phyloP scores from a whole-genome alignment of 2,797 vertebrate species.

The Selene dorsalis region DNA sequence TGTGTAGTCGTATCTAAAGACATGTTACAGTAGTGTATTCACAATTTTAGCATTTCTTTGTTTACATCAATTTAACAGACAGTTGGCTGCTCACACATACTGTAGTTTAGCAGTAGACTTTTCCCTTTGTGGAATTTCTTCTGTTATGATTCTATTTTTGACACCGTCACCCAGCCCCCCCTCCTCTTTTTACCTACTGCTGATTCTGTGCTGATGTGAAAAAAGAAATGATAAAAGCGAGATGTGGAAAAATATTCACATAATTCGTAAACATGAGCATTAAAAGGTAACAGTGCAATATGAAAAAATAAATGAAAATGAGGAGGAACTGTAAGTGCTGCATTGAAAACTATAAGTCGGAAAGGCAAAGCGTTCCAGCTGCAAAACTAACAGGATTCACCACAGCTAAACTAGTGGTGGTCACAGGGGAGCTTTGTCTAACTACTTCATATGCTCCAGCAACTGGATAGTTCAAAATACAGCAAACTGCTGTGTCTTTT shows the following conservation, averaged over 20 bases:
- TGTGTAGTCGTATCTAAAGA: background rate
- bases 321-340: background rate
- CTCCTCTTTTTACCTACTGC: background rate
- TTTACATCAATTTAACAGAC: conserved; percentile 32
- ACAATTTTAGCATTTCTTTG: conserved; percentile 6
- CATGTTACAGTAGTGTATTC: conserved; percentile 10
- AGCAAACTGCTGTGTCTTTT: background rate
- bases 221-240: background rate
- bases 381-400: background rate
- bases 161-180: background rate
- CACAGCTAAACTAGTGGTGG: background rate
- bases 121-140: conserved; percentile 17
- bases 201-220: background rate
- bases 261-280: background rate
- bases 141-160: conserved; percentile 13
- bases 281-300: background rate
- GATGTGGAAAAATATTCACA: background rate
- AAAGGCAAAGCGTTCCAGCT: background rate
- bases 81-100: conserved; percentile 2
- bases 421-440: background rate
- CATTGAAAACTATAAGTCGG: background rate
- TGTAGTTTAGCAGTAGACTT: background rate
- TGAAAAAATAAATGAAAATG: background rate
- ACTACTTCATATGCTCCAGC: background rate
- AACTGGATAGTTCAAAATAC: background rate